These are phyloP conservation scores for Catocala nupta DNA, from an alignment of 2,888 invertebrate genomes.

Conservation along the genomic window DNA sequence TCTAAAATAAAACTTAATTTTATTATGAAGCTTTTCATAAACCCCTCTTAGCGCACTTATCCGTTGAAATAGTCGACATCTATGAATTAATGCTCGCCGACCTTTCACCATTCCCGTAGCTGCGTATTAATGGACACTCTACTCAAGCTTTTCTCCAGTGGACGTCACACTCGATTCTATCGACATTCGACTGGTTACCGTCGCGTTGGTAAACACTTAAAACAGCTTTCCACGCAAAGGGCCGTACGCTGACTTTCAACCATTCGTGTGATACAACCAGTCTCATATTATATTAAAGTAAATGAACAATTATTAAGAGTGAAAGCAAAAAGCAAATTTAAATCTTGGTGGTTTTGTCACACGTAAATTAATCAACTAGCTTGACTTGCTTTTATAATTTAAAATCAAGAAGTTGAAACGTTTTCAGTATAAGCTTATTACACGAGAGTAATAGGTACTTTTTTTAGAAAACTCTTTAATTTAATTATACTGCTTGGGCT, in stretches of 20 bases:
- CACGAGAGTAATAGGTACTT: background rate
- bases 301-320: conserved; percentile 39
- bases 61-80: conserved; percentile 20
- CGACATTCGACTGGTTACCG: conserved; percentile 46
- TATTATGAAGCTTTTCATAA: conserved; percentile 6
- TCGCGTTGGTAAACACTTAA: conserved; percentile 35
- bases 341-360: conserved; percentile 6
- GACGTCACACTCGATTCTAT: conserved; percentile 48
- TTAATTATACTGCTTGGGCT: no score
- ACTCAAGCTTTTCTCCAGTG: conserved; percentile 51
- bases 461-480: no score
- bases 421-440: background rate
- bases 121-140: conserved; percentile 45
- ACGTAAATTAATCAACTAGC: background rate
- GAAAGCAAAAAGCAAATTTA: conserved; percentile 34
- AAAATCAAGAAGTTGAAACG: conserved; percentile 1
- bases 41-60: conserved; percentile 14
- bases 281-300: conserved; percentile 28
- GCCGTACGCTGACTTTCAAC: conserved; percentile 37
- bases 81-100: conserved; percentile 21
- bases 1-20: background rate
- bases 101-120: conserved; percentile 13
- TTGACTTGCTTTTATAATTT: background rate
- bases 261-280: conserved; percentile 24
- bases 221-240: conserved; percentile 54